Conservation (phyloP, 2,888 invertebrate genomes). For the Ichneumoninae sp. region DNA sequence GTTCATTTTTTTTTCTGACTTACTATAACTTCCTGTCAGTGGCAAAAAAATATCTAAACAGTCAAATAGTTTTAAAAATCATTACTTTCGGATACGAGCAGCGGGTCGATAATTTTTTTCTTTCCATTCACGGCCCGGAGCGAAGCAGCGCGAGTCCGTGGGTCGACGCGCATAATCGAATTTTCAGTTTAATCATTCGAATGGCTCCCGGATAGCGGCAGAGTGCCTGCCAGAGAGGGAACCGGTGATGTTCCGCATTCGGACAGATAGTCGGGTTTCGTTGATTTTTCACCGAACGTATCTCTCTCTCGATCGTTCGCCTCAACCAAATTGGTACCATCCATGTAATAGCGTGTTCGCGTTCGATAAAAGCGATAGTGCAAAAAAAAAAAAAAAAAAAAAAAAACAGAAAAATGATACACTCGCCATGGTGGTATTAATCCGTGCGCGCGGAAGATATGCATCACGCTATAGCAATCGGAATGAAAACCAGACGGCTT, state of each 20-base stretch:
- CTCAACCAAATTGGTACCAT: slow-evolving; percentile 40
- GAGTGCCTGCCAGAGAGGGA: background rate
- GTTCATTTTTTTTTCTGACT: background rate
- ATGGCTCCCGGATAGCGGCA: slow-evolving; percentile 23
- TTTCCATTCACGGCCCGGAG: background rate
- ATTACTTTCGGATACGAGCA: background rate
- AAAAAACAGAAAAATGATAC: background rate
- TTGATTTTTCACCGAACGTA: slow-evolving; percentile 49
- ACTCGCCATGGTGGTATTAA: background rate
- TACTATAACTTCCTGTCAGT: background rate
- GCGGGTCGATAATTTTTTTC: slow-evolving; percentile 13
- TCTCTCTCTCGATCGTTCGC: slow-evolving; percentile 27
- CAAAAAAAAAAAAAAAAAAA: background rate
- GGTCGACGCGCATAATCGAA: slow-evolving; percentile 18
- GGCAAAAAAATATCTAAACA: background rate
- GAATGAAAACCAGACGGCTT: background rate
- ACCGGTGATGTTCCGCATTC: slow-evolving; percentile 7
- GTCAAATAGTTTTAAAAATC: background rate
- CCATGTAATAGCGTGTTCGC: slow-evolving; percentile 12
- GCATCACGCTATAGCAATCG: background rate
- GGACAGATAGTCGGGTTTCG: slow-evolving; percentile 50
- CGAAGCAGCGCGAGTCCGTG: background rate
- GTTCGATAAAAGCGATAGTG: slow-evolving; percentile 37
- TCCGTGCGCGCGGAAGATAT: background rate
- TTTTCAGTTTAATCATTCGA: slow-evolving; percentile 47